Conservation (phyloP, 92 coral and sea anemone genomes). For the Epizoanthus fatuus region DNA sequence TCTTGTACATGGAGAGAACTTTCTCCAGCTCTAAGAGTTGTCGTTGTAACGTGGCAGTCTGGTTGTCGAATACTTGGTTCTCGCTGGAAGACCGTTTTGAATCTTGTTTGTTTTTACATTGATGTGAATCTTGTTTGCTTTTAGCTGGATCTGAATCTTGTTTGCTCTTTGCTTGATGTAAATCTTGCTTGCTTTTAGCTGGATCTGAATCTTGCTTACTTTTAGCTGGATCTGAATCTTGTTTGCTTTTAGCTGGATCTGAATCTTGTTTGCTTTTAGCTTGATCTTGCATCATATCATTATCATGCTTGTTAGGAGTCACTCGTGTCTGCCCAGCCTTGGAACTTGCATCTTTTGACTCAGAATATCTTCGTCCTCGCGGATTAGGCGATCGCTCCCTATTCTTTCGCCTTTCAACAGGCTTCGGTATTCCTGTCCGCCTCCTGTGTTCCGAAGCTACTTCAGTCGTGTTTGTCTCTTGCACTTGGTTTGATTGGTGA, state of each 20-base stretch:
- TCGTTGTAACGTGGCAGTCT: slow-evolving; percentile 79
- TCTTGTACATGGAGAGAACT: slow-evolving; percentile 72
- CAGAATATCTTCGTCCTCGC: slow-evolving; percentile 9
- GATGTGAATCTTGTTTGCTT: too few species aligned
- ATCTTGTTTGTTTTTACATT: slow-evolving; percentile 8
- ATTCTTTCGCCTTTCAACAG: slow-evolving; percentile 38
- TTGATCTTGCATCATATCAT: background rate
- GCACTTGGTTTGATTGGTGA: slow-evolving; percentile 9
- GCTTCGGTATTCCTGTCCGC: slow-evolving; percentile 37
- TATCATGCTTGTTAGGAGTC: background rate
- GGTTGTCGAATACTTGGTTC: slow-evolving; percentile 60
- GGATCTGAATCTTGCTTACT: too few species aligned
- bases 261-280: background rate
- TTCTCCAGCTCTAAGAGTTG: slow-evolving; percentile 76
- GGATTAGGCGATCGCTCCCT: slow-evolving; percentile 31
- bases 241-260: background rate
- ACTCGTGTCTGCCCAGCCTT: background rate
- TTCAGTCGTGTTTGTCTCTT: slow-evolving; percentile 2
- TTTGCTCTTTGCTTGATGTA: too few species aligned
- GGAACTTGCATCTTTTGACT: background rate
- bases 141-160: too few species aligned
- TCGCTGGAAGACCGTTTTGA: slow-evolving; percentile 55
- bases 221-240: too few species aligned
- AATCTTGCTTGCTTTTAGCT: slow-evolving; percentile 8
- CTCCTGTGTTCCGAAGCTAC: slow-evolving; percentile 3